Evolutionary conservation across 2,888 invertebrate species (phyloP), one percentile per base, ranked within the genome.

Genomic region (Galerucella pusilla): DNA sequence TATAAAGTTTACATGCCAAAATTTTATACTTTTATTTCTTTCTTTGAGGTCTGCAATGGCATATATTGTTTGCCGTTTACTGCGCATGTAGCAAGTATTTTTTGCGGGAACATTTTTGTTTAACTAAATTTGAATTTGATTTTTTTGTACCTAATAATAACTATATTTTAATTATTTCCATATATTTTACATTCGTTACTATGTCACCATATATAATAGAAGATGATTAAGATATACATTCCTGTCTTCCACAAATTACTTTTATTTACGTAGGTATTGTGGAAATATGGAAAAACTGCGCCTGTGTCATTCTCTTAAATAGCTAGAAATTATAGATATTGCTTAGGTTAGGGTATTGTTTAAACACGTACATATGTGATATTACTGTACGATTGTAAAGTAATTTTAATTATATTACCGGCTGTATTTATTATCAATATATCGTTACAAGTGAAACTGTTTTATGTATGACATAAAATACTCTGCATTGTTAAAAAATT

Each of bases 1-100:
- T 82, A 81, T 77, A 46, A 68, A 52, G 72, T 79, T 75, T 79
- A 77, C 74, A 70, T 45, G 28, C 54, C 28, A 52, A 79, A 77
- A 78, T 79, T 79, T 16, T 57, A n/a, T 69, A 63, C 61, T 67
- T 72, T 76, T 80, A 80, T 81, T 80, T 77, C 57, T 74, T 76
- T 76, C 79, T 74, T 77, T 75, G 80, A 78, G 75, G 77, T 79
- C 84, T 81, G 84, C 84, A 83, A 80, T 84, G 83, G 84, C 83
- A 84, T 85, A 83, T 82, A 81, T 68, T 84, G 84, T 84, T 85
- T 84, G 82, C 78, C 77, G 72, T 73, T 54, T 45, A 73, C 52
- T 80, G 83, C 82, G 85, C 85, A 81, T 81, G 85, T 83, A 84
- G 77, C n/a, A 54, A 25, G 25, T 1, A 52, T 68, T 74, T 76